A percentile compares a stretch with the other conserved stretches of the same genome.
These are phyloP conservation scores for Morelia viridis DNA, from an alignment of 2,797 vertebrate species.

Conservation along the genomic window DNA sequence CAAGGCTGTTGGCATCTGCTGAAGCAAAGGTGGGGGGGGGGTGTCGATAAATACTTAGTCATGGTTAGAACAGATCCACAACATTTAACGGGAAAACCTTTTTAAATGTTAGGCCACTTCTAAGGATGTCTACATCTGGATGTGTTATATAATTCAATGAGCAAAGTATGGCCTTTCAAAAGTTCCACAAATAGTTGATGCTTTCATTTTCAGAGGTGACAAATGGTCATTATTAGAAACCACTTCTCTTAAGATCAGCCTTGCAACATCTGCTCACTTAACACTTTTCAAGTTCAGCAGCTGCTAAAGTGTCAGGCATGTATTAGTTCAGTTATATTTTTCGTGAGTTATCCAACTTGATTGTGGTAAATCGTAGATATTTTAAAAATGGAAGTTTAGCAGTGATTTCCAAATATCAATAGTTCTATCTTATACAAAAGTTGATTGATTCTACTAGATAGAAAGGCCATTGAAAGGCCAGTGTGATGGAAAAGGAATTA, in stretches of 20 bases:
- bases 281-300: background rate
- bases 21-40: background rate
- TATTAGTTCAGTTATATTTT: background rate
- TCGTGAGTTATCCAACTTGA: background rate
- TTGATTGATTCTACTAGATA: background rate
- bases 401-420: background rate
- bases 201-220: background rate
- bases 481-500: slow-evolving; percentile 17
- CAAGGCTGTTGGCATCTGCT: background rate
- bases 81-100: background rate
- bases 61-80: background rate
- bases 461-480: slow-evolving; percentile 16
- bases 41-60: background rate
- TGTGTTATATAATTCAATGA: background rate
- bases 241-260: background rate
- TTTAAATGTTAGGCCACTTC: background rate
- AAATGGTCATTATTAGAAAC: background rate
- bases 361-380: background rate
- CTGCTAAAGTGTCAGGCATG: background rate
- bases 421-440: background rate
- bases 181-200: background rate
- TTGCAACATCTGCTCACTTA: slow-evolving; percentile 7
- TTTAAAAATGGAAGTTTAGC: background rate
- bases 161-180: background rate
- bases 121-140: background rate